Base-by-base conservation (phyloP, 2,113 vertebrate species). In the Melanotaenia duboulayi region DNA sequence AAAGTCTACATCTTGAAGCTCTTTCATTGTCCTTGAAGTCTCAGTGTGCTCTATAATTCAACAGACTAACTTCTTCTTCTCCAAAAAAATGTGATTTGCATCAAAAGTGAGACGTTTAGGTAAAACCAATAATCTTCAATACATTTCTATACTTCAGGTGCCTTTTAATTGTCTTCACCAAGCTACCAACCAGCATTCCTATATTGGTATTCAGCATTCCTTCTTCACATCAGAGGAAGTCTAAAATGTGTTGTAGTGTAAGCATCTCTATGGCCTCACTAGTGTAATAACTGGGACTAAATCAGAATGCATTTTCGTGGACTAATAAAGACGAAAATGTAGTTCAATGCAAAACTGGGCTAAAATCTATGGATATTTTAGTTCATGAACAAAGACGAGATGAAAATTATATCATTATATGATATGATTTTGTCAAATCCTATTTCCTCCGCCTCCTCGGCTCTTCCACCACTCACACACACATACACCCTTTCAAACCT, bases 11-110 rank as follows among this genome's bases (percentile, higher is more conserved):
- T 46, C 28, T 17, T 28, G 25, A 77, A 65, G 10, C 28, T 58
- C 65, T 76, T 49, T 71, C 35, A 74, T 83, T 67, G 75, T 25
- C 35, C 25, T 6, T 42, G 40, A 42, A 42, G 64, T 49, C 6
- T 25, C 48, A 13, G 28, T 11, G 8, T 25, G 19, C 65, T 66
- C 48, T 72, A 55, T 70, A 71, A 74, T 75, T 71, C 9, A 23
- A 48, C 50, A 3, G 4, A 7, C 32, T 9, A 9, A 35, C 5
- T 9, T 35, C 32, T 7, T 35, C 32, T 35, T 35, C 32, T 35
- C 5, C 32, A 35, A 35, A 28, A 28, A 28, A 6, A 4, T 6
- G 63, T 49, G n/a, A 37, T 63, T 17, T 71, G 8, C 28, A 74
- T 44, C n/a, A 50, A 71, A 74, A 39, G 52, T 16, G 54, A 4